A percentile compares a stretch with the other conserved stretches of the same genome.
Conservation (phyloP, 2,797 vertebrate genomes). For the Silurus aristotelis region DNA sequence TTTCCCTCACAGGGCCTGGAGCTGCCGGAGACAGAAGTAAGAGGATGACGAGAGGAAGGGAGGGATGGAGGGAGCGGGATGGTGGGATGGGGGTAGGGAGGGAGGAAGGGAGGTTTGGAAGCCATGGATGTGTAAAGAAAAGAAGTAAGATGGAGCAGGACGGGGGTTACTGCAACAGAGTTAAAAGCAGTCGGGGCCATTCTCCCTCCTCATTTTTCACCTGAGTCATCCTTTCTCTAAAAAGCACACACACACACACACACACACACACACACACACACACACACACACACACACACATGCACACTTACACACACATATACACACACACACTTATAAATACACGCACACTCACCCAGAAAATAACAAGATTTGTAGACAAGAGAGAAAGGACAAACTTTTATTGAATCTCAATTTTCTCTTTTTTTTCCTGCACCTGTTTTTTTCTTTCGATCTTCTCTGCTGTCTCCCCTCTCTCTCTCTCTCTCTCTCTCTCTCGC, state of each 20-base stretch:
- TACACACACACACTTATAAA: slow-evolving; percentile 60
- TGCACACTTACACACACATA: slow-evolving; percentile 54
- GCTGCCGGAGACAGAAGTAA: slow-evolving; percentile 57
- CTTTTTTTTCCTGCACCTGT: slow-evolving; percentile 93
- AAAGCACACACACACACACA: slow-evolving; percentile 65
- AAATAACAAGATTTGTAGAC: slow-evolving; percentile 71
- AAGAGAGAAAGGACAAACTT: slow-evolving; percentile 79
- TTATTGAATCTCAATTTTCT: slow-evolving; percentile 94
- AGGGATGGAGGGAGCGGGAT: slow-evolving; percentile 32
- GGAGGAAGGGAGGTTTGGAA: slow-evolving; percentile 42
- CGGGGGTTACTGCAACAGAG: slow-evolving; percentile 64
- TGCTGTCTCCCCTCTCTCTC: slow-evolving; percentile 63
- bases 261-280: slow-evolving; percentile 49
- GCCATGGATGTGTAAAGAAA: slow-evolving; percentile 61
- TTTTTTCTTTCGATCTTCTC: slow-evolving; percentile 83
- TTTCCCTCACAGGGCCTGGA: slow-evolving; percentile 66
- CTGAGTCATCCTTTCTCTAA: slow-evolving; percentile 75
- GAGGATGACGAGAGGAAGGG: slow-evolving; percentile 34
- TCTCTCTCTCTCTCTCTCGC: slow-evolving; percentile 70
- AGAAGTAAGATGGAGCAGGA: slow-evolving; percentile 47
- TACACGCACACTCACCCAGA: slow-evolving; percentile 61
- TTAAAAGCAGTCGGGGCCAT: slow-evolving; percentile 73
- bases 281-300: slow-evolving; percentile 59
- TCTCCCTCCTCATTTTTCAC: slow-evolving; percentile 76
- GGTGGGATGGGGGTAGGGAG: slow-evolving; percentile 29